A percentile compares a stretch with the other conserved stretches of the same genome.
Evolutionary conservation across 2,888 invertebrate genomes (phyloP).

Genomic region (Cynaeus angustus): DNA sequence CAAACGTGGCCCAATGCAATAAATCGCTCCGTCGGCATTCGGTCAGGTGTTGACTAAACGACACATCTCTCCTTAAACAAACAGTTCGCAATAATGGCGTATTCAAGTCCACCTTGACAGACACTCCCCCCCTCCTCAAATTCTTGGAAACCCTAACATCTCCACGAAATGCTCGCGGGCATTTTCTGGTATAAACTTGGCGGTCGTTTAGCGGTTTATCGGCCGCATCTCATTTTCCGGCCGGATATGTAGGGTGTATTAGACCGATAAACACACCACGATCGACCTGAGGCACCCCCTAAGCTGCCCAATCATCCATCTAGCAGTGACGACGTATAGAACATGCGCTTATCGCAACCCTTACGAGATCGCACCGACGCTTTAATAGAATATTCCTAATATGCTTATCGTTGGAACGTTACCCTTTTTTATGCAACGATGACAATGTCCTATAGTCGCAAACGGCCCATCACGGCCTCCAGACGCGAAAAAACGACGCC

Average conservation of each 20-base stretch:
- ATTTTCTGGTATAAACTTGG: slow-evolving; percentile 50
- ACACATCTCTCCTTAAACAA: slow-evolving; percentile 40
- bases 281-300: slow-evolving; percentile 50
- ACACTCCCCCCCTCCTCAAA: slow-evolving; percentile 23
- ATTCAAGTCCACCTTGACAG: slow-evolving; percentile 47
- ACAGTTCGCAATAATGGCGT: slow-evolving; percentile 52
- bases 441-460: slow-evolving; percentile 28
- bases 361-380: slow-evolving; percentile 48
- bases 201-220: slow-evolving; percentile 54
- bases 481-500: slow-evolving; percentile 26
- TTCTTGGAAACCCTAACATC: slow-evolving; percentile 47
- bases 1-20: slow-evolving; percentile 1
- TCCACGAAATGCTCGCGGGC: slow-evolving; percentile 36
- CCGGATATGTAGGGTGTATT: slow-evolving; percentile 51
- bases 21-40: slow-evolving; percentile 35
- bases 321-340: slow-evolving; percentile 45
- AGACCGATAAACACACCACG: slow-evolving; percentile 52
- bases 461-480: slow-evolving; percentile 28
- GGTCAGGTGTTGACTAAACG: slow-evolving; percentile 44
- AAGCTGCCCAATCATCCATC: slow-evolving; percentile 54
- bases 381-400: slow-evolving; percentile 54
- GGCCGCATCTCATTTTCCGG: slow-evolving; percentile 54
- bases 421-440: slow-evolving; percentile 39
- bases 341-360: slow-evolving; percentile 50
- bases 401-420: slow-evolving; percentile 51